Evolutionary conservation across 2,888 invertebrate species (phyloP).

Genomic region (Leucoma salicis): DNA sequence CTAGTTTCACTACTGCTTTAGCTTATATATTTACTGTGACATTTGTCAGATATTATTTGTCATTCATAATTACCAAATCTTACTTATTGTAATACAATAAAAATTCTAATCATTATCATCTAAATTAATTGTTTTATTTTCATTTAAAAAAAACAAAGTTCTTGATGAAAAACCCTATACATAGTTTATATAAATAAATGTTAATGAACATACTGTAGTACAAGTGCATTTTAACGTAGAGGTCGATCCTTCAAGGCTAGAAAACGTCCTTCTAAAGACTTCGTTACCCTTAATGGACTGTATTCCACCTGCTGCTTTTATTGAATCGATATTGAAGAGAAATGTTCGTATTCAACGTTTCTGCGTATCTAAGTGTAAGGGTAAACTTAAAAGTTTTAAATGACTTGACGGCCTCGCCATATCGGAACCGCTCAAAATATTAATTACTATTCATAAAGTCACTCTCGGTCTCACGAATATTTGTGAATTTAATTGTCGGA

Average conservation of each 20-base stretch:
- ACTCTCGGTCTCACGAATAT: conserved; percentile 13
- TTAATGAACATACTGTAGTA: no score
- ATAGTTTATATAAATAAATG: no score
- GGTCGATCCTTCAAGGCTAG: conserved; percentile 37
- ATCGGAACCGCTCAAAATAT: conserved; percentile 6
- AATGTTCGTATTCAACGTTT: conserved; percentile 15
- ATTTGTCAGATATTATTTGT: no score
- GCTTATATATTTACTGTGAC: no score
- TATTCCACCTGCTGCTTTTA: conserved; percentile 23
- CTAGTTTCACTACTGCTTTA: no score
- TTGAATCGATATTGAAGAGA: conserved; percentile 29
- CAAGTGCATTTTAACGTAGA: conserved; percentile 6
- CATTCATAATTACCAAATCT: no score
- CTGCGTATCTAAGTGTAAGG: background rate
- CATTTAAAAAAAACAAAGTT: no score
- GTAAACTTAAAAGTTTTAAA: conserved; percentile 17
- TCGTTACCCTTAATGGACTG: conserved; percentile 32
- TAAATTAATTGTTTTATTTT: no score
- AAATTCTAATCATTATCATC: no score
- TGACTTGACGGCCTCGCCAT: conserved; percentile 25
- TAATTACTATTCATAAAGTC: conserved; percentile 19
- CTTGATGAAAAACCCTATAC: no score
- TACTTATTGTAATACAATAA: no score
- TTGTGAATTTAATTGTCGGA: background rate
- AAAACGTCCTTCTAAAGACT: conserved; percentile 42